phyloP scores from a whole-genome alignment of 2,888 invertebrate species.

The Yponomeuta malinellus region DNA sequence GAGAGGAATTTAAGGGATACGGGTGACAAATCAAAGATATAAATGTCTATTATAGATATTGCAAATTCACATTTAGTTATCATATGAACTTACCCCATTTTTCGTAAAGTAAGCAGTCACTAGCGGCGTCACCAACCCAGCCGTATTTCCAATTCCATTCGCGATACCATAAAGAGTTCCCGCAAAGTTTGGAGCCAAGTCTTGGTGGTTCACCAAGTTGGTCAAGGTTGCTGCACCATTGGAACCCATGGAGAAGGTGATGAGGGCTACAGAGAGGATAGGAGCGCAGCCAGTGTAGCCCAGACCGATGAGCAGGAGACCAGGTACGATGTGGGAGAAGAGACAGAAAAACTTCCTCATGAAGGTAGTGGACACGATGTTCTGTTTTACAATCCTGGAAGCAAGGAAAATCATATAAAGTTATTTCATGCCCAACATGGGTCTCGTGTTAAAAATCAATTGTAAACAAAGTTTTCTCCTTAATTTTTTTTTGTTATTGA shows the following conservation, averaged over 20 bases:
- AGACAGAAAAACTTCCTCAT: slow-evolving; percentile 80
- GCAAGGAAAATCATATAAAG: neutral
- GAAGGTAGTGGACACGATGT: slow-evolving; percentile 64
- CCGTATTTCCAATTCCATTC: slow-evolving; percentile 82
- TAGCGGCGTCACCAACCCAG: slow-evolving; percentile 83
- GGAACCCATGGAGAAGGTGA: slow-evolving; percentile 81
- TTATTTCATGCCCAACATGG: too few relatives aligned
- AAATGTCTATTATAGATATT: too few relatives aligned
- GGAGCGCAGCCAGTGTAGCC: slow-evolving; percentile 79
- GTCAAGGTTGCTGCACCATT: slow-evolving; percentile 79
- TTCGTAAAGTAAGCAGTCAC: slow-evolving; percentile 81
- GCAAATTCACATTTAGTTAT: too few relatives aligned
- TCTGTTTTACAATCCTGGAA: slow-evolving; percentile 67
- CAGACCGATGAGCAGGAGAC: slow-evolving; percentile 67
- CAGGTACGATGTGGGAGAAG: slow-evolving; percentile 77
- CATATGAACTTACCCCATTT: slow-evolving; percentile 60
- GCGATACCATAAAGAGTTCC: slow-evolving; percentile 86
- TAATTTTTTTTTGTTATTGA: too few relatives aligned
- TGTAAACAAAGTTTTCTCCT: too few relatives aligned
- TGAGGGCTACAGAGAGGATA: slow-evolving; percentile 78
- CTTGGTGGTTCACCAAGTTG: slow-evolving; percentile 80
- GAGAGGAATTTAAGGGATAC: too few relatives aligned
- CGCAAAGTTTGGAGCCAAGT: slow-evolving; percentile 85
- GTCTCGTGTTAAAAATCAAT: too few relatives aligned
- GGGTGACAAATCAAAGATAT: too few relatives aligned